Evolutionary conservation across 1,140 invertebrate genomes (phyloP), one percentile per base, ranked within the genome.

Genomic region (Drosophila seguyi): DNA sequence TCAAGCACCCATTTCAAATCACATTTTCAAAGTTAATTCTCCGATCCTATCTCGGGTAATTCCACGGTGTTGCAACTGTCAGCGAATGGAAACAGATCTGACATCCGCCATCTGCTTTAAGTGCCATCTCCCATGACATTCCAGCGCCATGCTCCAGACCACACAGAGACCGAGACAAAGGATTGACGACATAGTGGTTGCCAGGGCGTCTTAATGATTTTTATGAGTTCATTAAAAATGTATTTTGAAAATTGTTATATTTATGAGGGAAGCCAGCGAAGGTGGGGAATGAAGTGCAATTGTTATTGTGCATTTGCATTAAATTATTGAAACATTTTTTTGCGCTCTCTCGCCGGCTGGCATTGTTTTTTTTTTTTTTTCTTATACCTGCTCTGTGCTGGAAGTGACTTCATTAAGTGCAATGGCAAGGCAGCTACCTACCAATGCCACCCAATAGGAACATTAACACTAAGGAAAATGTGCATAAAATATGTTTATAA

Each of bases 161-260:
- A 72, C 68, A 71, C 66, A 71, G 42, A n/a, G 20, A n/a, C 10
- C 16, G 20, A 71, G 42, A 72, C 68, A 71, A 72, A 58, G 68
- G 68, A 72, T 72, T 41, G 68, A 39, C 53, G 29, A 22, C 68
- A 48, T 14, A 16, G 31, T 31, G 31, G 42, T 22, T 69, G 65
- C 47, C 38, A 55, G 20, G 69, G n/a, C 25, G 44, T 31, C 38
- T 58, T 72, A 59, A 72, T 72, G 52, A 72, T 72, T 72, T 72
- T 72, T 72, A 72, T 41, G 69, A 72, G 53, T 72, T 72, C 66
- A 72, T 72, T 72, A 72, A 72, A 72, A 72, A 72, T 72, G 66
- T 72, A 72, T 72, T 72, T 72, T 50, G 36, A 72, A 72, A 72
- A 72, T 72, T 72, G 29, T 72, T 72, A 72, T 72, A 72, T 72